Evolutionary conservation across 2,888 invertebrate species (phyloP).

Genomic region (Gymnoscelis rufifasciata): DNA sequence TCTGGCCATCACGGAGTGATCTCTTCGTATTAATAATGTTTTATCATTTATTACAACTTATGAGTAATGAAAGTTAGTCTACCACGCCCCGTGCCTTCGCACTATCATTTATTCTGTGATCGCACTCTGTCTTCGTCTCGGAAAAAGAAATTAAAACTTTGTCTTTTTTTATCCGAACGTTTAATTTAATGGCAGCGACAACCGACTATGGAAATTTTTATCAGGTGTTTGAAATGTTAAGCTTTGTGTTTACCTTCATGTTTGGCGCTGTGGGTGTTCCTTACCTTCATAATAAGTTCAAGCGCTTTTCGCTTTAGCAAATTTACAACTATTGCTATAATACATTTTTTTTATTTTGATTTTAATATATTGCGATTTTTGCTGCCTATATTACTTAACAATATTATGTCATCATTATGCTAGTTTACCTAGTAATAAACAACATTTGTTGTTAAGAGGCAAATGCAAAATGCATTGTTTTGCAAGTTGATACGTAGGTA

Average conservation of each 20-base stretch:
- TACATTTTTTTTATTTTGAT: too few species aligned
- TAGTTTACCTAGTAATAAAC: too few species aligned
- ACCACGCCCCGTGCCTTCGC: slow-evolving; percentile 70
- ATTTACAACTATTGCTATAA: too few species aligned
- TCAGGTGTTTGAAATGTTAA: slow-evolving; percentile 24
- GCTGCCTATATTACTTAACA: too few species aligned
- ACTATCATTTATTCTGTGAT: slow-evolving; percentile 24
- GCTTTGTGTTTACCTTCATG: slow-evolving; percentile 21
- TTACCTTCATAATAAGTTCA: slow-evolving; percentile 7
- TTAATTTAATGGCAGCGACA: slow-evolving; percentile 64
- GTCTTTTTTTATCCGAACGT: slow-evolving; percentile 50
- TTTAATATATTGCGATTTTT: too few species aligned
- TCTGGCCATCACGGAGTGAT: slow-evolving; percentile 66
- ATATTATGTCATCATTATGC: too few species aligned
- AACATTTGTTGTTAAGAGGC: too few species aligned
- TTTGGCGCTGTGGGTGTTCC: slow-evolving; percentile 16
- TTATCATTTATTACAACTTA: slow-evolving; percentile 76
- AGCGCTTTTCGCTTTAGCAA: too few species aligned
- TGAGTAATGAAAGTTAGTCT: slow-evolving; percentile 76
- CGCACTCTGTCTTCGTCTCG: slow-evolving; percentile 73
- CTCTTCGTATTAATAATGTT: slow-evolving; percentile 76
- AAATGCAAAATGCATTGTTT: too few species aligned
- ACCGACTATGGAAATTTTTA: slow-evolving; percentile 50
- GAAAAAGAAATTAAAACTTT: slow-evolving; percentile 62
- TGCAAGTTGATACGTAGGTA: too few species aligned